Evolutionary conservation across 2,888 invertebrate species (phyloP).

Genomic region (Eristalinus aeneus): DNA sequence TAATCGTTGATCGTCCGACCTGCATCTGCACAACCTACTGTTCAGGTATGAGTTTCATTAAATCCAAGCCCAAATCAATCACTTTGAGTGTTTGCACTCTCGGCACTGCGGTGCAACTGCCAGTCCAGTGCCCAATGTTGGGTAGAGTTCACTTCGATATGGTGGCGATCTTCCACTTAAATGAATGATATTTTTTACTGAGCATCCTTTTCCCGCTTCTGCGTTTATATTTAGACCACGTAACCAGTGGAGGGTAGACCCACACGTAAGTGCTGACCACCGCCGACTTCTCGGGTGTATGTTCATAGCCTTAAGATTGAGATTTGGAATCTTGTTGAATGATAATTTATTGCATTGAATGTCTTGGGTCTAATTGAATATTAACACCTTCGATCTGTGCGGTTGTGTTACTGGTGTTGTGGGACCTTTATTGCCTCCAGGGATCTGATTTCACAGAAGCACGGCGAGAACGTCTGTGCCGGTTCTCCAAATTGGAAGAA

Average conservation of each 20-base stretch:
- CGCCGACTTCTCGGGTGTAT: not conserved
- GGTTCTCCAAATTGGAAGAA: constrained; percentile 49
- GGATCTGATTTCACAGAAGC: constrained; percentile 58
- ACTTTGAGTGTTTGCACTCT: not conserved
- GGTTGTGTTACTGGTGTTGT: constrained; percentile 50
- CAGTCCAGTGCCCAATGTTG: not conserved
- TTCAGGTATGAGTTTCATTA: constrained; percentile 6
- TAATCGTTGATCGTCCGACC: constrained; percentile 42
- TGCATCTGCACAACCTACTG: constrained; percentile 43
- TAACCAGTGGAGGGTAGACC: not conserved
- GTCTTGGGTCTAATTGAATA: constrained; percentile 79
- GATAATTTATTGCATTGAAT: constrained; percentile 65
- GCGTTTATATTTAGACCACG: not conserved
- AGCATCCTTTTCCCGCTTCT: not conserved
- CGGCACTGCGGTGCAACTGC: not conserved
- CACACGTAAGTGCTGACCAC: not conserved
- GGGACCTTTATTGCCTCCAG: constrained; percentile 40
- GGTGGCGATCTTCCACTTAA: not conserved
- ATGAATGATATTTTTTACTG: not conserved
- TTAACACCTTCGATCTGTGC: constrained; percentile 77
- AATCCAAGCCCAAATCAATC: constrained; percentile 13
- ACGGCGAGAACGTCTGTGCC: not conserved
- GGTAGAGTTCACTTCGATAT: not conserved
- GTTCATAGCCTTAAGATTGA: constrained; percentile 13
- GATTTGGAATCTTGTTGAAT: constrained; percentile 63